Base-by-base conservation (phyloP, 2,888 invertebrate species). In the Coecobrya sp. region DNA sequence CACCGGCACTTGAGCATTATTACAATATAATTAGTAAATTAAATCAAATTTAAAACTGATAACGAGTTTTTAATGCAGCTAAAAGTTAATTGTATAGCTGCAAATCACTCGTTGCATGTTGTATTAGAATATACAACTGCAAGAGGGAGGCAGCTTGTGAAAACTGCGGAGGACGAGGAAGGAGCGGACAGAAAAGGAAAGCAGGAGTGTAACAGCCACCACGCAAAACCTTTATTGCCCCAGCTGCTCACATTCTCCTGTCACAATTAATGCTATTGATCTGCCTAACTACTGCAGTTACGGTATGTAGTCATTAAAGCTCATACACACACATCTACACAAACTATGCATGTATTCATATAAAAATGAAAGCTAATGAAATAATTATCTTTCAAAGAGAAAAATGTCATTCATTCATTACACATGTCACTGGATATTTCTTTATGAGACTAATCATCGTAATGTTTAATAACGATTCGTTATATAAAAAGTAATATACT, bases 71-170 rank as follows among this genome's bases (percentile, higher is more conserved):
- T 86, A 73, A 91, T 91, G 91, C 91, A 85, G 91, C 91, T 86
- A 79, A 76, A 65, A 91, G 73, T 86, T 81, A 79, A 79, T 81
- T 79, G 79, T 49, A 16, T 42, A 79, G 91, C 91, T 91, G 91
- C 91, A 91, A 86, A 85, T 91, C 85, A 79, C 91, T 86, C 91
- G 36, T 91, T 91, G 91, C 91, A 91, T 70, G 91, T 91, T 91
- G 91, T 91, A 82, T 82, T 82, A 86, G 68, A 62, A 65, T 11
- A 90, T 90, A 91, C 91, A 91, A 91, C 91, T 91, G 91, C 91
- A 91, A 91, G 91, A 86, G 86, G 91, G 91, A 91, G 91, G 91
- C 91, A 91, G 91, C 91, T 62, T 42, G 19, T 30, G 10, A 62
- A 13, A 82, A 89, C 16, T 19, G 55, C 10, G 10, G 65, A 19